Conservation (phyloP, 2,888 invertebrate species). For the Hemaris fuciformis region DNA sequence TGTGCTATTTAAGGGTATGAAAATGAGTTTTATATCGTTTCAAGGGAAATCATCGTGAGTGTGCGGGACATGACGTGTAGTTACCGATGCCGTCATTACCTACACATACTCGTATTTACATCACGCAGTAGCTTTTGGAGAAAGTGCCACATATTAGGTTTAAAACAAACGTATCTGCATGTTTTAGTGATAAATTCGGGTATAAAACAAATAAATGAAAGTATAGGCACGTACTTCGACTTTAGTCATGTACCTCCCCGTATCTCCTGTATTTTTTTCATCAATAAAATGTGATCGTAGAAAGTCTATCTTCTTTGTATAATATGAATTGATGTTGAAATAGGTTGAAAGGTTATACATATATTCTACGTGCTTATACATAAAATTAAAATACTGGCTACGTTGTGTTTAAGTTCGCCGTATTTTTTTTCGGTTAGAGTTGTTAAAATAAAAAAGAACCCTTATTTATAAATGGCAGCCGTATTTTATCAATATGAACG, state of each 20-base stretch:
- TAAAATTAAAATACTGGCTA: not conserved
- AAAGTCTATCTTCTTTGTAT: no score
- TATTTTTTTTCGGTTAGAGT: not conserved
- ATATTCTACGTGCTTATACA: not conserved
- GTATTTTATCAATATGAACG: conserved; percentile 17
- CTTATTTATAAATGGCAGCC: conserved; percentile 21
- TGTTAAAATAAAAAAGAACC: conserved; percentile 12
- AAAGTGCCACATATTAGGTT: no score
- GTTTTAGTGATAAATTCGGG: no score
- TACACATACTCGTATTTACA: no score
- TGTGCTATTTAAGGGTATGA: conserved; percentile 41
- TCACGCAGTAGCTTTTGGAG: not conserved
- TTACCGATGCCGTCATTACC: not conserved
- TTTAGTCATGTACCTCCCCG: no score
- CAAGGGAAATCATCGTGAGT: conserved; percentile 41
- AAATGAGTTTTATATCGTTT: conserved; percentile 45
- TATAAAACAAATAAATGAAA: no score
- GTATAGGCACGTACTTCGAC: no score
- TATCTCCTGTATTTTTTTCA: no score
- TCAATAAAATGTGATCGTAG: no score
- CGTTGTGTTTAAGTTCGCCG: not conserved
- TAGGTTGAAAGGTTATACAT: not conserved
- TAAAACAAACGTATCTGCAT: no score
- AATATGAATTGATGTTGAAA: not conserved
- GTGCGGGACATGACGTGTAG: conserved; percentile 15